These are phyloP conservation scores for Acridotheres tristis DNA, from an alignment of 2,797 vertebrate species.

Conservation along the genomic window DNA sequence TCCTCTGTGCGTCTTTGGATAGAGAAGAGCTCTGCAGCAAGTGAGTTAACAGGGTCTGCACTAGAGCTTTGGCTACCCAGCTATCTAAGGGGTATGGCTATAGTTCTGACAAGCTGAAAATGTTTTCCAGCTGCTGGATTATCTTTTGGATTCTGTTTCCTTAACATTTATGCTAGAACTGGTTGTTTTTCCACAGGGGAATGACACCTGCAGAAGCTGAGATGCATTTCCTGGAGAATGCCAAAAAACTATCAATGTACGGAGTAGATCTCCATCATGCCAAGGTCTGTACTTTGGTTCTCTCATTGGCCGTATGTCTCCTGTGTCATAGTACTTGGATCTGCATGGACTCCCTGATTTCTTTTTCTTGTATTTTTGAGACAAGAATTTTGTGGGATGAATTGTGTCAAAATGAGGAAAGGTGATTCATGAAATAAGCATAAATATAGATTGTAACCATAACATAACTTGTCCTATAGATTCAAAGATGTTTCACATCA, in stretches of 20 bases:
- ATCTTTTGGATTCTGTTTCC: neutral
- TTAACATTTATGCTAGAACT: neutral
- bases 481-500: neutral
- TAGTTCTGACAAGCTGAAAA: neutral
- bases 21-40: neutral
- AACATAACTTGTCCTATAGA: neutral
- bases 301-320: neutral
- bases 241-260: slow-evolving; percentile 98
- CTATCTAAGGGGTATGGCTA: too few species aligned
- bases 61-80: neutral
- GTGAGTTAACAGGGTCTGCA: neutral
- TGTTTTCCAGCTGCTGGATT: neutral
- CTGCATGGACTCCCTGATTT: neutral
- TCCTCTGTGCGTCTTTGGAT: neutral
- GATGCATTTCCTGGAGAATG: slow-evolving; percentile 97
- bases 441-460: neutral
- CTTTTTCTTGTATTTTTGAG: neutral
- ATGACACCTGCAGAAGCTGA: slow-evolving; percentile 99
- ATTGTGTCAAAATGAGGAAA: neutral
- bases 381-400: neutral
- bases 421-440: neutral
- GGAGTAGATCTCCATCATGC: slow-evolving; percentile 98
- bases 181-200: slow-evolving; percentile 79
- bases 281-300: slow-evolving; percentile 80
- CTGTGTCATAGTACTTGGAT: neutral